Percentiles rank a stretch among this genome's conserved stretches.
Evolutionary conservation across 2,113 vertebrate species (phyloP).

Genomic region (Rhadina sibilatrix): DNA sequence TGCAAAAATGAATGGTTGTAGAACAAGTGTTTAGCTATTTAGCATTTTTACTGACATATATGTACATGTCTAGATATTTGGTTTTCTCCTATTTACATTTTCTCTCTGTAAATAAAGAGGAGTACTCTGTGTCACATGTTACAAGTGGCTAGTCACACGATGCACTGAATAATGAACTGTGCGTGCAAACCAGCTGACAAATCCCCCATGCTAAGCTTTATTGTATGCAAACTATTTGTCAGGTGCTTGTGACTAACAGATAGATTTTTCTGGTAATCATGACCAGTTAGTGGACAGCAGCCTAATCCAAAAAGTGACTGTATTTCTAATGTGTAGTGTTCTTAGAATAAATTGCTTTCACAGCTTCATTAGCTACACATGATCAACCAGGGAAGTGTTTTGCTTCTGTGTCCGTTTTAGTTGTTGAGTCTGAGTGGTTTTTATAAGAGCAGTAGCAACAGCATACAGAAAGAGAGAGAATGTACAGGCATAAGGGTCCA

Average conservation of each 20-base stretch:
- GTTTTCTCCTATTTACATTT: background rate
- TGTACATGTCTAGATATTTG: background rate
- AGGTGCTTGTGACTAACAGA: conserved; percentile 18
- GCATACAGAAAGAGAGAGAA: background rate
- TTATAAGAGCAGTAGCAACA: background rate
- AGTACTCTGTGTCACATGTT: background rate
- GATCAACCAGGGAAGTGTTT: background rate
- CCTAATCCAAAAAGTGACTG: background rate
- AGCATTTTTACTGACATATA: background rate
- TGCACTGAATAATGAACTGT: conserved; percentile 1
- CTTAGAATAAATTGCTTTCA: background rate
- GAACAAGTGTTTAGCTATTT: background rate
- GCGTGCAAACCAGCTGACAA: background rate
- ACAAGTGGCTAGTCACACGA: background rate
- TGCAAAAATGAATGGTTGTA: background rate
- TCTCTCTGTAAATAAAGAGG: background rate
- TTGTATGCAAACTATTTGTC: conserved; percentile 51
- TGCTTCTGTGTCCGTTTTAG: background rate
- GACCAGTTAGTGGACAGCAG: background rate
- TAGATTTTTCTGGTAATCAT: background rate
- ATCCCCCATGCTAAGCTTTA: background rate
- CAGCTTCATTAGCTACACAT: background rate
- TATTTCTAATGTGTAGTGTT: background rate
- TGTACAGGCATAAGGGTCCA: background rate
- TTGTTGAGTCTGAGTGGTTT: background rate